phyloP scores from a whole-genome alignment of 2,797 vertebrate species.

The Smutsia temminckii region DNA sequence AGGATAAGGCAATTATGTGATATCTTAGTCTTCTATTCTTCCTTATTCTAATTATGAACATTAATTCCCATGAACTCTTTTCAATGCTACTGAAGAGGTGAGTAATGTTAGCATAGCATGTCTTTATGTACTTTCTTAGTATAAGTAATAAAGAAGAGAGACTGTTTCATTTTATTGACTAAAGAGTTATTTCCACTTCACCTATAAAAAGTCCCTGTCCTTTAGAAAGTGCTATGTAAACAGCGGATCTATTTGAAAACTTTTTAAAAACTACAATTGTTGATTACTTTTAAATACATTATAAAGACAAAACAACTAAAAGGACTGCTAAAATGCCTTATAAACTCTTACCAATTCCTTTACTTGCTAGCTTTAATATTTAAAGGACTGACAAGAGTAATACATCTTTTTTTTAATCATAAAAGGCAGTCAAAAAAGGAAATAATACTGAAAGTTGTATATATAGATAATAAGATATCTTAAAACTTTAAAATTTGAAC shows the following conservation, averaged over 20 bases:
- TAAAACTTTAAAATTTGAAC: background rate
- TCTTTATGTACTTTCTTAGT: slow-evolving; percentile 29
- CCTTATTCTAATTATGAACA: background rate
- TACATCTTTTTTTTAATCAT: background rate
- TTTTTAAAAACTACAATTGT: background rate
- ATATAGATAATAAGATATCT: background rate
- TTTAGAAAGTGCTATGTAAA: background rate
- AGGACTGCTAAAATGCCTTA: background rate
- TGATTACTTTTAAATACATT: background rate
- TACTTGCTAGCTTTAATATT: background rate
- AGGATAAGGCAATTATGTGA: background rate
- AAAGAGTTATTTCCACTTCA: background rate
- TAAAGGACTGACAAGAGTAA: background rate
- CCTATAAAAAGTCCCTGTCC: background rate
- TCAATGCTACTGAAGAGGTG: background rate
- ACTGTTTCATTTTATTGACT: slow-evolving; percentile 20
- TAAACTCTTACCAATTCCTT: background rate
- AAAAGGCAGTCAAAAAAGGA: background rate
- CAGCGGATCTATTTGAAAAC: background rate
- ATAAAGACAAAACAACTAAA: background rate
- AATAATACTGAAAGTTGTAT: background rate
- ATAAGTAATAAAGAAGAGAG: slow-evolving; percentile 37
- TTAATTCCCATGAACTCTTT: slow-evolving; percentile 49
- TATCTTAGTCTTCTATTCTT: background rate
- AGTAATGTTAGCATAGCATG: background rate